Percentiles rank a stretch among this genome's conserved stretches.
These are phyloP conservation scores for Pegea sp. DNA, from an alignment of 23 tunicate species.

Conservation along the genomic window DNA sequence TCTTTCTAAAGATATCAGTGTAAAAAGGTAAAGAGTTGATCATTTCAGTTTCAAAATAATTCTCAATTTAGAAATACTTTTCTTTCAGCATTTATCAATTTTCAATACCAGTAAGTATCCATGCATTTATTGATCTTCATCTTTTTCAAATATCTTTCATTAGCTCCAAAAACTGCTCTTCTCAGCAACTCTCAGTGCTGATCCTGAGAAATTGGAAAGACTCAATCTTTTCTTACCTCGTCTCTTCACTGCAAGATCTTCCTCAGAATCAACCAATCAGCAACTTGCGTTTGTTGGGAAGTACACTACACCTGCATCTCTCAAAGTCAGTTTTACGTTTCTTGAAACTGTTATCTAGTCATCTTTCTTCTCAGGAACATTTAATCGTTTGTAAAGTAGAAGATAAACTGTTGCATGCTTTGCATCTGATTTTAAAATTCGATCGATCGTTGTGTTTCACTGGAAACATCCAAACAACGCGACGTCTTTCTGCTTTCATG, in stretches of 20 bases:
- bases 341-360: too few species aligned
- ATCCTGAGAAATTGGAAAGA: constrained; percentile 41
- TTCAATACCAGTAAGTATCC: neutral
- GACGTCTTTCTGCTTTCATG: constrained; percentile 13
- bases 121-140: neutral
- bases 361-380: constrained; percentile 20
- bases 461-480: constrained; percentile 20
- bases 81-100: neutral
- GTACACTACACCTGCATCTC: constrained; percentile 23
- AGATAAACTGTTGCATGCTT: constrained; percentile 17
- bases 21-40: neutral
- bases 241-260: constrained; percentile 25
- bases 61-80: neutral
- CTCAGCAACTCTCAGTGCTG: constrained; percentile 71
- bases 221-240: constrained; percentile 71
- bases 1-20: neutral
- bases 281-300: constrained; percentile 4
- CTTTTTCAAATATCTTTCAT: neutral
- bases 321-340: constrained; percentile 27
- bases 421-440: constrained; percentile 11
- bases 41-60: neutral
- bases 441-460: constrained; percentile 38
- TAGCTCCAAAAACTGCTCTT: constrained; percentile 63
- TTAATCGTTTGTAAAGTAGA: constrained; percentile 10
- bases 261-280: too few species aligned